These are phyloP conservation scores for Amyelois transitella DNA, from an alignment of 1,140 invertebrate genomes.

Conservation along the genomic window DNA sequence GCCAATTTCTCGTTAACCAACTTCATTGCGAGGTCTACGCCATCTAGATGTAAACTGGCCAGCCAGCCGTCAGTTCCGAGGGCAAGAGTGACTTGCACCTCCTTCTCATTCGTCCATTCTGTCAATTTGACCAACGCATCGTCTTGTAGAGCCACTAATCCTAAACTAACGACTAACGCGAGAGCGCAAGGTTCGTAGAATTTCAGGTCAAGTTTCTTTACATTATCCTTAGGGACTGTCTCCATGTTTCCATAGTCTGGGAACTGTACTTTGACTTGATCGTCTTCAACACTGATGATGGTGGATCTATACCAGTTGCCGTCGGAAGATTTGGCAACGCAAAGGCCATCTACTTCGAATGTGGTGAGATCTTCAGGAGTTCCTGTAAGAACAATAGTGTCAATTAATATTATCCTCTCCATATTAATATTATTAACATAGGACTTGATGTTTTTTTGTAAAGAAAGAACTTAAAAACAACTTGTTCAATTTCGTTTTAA, in stretches of 20 bases:
- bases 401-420: too few relatives aligned
- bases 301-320: conserved; percentile 81
- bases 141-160: conserved; percentile 44
- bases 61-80: conserved; percentile 58
- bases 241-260: conserved; percentile 87
- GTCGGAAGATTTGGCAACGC: conserved; percentile 77
- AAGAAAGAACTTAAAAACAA: too few relatives aligned
- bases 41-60: conserved; percentile 54
- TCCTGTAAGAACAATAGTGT: conserved; percentile 22
- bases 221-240: conserved; percentile 59
- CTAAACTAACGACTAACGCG: conserved; percentile 69
- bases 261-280: conserved; percentile 78
- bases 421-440: too few relatives aligned
- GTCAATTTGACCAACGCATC: conserved; percentile 40
- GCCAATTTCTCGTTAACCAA: conserved; percentile 62
- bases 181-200: conserved; percentile 75
- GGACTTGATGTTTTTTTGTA: too few relatives aligned
- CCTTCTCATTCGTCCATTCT: conserved; percentile 59
- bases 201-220: conserved; percentile 73
- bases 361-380: conserved; percentile 41
- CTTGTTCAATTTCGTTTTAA: too few relatives aligned
- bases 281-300: conserved; percentile 65
- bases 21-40: conserved; percentile 51
- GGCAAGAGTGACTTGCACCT: conserved; percentile 54
- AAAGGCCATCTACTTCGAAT: conserved; percentile 69